phyloP scores from a whole-genome alignment of 2,113 vertebrate species.

The Clinocottus analis region DNA sequence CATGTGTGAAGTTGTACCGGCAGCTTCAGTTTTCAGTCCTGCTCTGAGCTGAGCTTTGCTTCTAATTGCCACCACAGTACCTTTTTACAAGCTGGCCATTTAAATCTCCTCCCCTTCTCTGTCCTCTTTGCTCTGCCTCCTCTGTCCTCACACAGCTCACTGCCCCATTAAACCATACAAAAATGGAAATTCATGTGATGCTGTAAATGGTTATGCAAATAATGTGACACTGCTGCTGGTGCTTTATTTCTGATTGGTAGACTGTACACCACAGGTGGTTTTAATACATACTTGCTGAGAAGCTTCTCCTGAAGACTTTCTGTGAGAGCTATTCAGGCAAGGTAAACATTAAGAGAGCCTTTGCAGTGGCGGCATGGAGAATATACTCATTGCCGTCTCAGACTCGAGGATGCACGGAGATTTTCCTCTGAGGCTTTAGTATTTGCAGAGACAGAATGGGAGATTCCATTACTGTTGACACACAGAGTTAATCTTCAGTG shows the following conservation, averaged over 20 bases:
- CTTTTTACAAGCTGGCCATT: constrained; percentile 74
- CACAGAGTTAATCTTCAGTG: constrained; percentile 76
- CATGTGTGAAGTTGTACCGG: constrained; percentile 22
- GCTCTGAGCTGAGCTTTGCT: constrained; percentile 62
- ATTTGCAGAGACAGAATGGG: constrained; percentile 58
- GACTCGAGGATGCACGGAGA: constrained; percentile 43
- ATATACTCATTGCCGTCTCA: constrained; percentile 24
- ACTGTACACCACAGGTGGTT: constrained; percentile 65
- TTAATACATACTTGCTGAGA: constrained; percentile 36
- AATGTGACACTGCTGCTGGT: constrained; percentile 11
- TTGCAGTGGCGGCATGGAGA: constrained; percentile 45
- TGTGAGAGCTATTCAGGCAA: constrained; percentile 42
- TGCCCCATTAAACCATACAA: constrained; percentile 11
- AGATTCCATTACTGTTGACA: constrained; percentile 79
- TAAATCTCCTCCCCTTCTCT: constrained; percentile 83
- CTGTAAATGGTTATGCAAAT: constrained; percentile 36
- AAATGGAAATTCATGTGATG: constrained; percentile 49
- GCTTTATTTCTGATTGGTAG: constrained; percentile 43
- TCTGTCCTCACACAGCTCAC: constrained; percentile 33
- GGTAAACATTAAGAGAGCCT: constrained; percentile 60
- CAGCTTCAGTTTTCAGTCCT: constrained; percentile 35
- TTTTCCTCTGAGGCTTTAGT: constrained; percentile 55
- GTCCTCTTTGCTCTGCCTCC: constrained; percentile 51
- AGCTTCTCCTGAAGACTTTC: constrained; percentile 30
- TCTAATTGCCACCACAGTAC: constrained; percentile 79